phyloP scores from a whole-genome alignment of 1,140 invertebrate species.

The Drosophila mauritiana region DNA sequence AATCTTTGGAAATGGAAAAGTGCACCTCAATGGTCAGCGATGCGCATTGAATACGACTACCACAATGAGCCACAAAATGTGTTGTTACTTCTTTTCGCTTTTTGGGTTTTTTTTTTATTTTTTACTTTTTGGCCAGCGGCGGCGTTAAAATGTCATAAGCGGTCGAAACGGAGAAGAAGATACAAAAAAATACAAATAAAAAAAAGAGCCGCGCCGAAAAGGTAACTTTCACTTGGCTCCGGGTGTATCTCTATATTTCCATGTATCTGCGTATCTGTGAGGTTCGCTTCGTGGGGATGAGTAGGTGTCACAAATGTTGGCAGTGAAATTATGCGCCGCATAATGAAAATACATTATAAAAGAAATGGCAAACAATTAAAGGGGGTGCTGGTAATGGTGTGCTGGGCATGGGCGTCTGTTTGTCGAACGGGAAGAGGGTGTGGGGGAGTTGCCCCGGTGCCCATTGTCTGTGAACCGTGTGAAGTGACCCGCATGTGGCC shows the following conservation, averaged over 20 bases:
- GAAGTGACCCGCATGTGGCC: constrained; percentile 69
- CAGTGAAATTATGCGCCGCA: constrained; percentile 64
- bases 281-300: constrained; percentile 36
- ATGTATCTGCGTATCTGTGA: constrained; percentile 32
- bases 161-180: constrained; percentile 28
- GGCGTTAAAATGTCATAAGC: constrained; percentile 57
- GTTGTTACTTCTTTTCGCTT: constrained; percentile 1
- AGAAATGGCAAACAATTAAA: constrained; percentile 71
- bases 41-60: constrained; percentile 58
- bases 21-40: constrained; percentile 50
- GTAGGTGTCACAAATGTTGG: constrained; percentile 72
- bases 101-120: background rate
- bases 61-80: constrained; percentile 34
- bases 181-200: background rate
- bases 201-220: constrained; percentile 5
- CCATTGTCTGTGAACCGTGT: constrained; percentile 59
- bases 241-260: constrained; percentile 17
- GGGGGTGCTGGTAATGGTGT: constrained; percentile 9
- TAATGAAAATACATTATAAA: constrained; percentile 70
- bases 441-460: background rate
- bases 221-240: constrained; percentile 51
- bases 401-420: background rate
- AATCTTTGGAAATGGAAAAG: constrained; percentile 40
- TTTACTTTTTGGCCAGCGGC: constrained; percentile 35
- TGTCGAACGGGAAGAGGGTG: background rate